A percentile compares a stretch with the other conserved stretches of the same genome.
phyloP scores from a whole-genome alignment of 2,888 invertebrate species.

The Xylota segnis region DNA sequence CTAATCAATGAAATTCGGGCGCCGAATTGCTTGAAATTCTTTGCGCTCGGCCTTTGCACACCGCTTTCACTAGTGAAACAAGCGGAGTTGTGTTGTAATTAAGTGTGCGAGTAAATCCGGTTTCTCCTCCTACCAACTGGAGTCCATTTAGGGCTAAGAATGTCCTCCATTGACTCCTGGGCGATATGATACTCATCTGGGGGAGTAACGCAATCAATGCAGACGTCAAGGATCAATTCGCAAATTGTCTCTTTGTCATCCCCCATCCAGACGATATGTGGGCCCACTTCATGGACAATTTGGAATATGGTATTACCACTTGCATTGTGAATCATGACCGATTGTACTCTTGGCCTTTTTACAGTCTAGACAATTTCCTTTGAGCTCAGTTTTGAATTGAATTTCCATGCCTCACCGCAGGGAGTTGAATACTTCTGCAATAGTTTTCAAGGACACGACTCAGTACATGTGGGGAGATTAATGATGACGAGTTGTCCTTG shows the following conservation, averaged over 20 bases:
- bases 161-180: too few species aligned
- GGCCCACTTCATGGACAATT: not conserved
- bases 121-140: too few species aligned
- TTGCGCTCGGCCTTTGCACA: not conserved
- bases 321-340: not conserved
- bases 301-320: not conserved
- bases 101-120: not conserved
- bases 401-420: not conserved
- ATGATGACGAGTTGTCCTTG: not conserved
- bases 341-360: not conserved
- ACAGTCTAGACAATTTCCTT: not conserved
- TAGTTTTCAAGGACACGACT: not conserved
- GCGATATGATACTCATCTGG: too few species aligned
- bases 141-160: too few species aligned
- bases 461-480: not conserved
- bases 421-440: not conserved
- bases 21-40: not conserved
- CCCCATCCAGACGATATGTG: not conserved
- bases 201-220: too few species aligned
- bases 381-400: not conserved
- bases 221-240: not conserved
- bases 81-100: not conserved
- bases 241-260: not conserved
- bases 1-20: constrained; percentile 48
- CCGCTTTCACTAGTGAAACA: constrained; percentile 56